Base-by-base conservation (phyloP, 64 coral and sea anemone genomes). In the Stichodactyla helianthus region DNA sequence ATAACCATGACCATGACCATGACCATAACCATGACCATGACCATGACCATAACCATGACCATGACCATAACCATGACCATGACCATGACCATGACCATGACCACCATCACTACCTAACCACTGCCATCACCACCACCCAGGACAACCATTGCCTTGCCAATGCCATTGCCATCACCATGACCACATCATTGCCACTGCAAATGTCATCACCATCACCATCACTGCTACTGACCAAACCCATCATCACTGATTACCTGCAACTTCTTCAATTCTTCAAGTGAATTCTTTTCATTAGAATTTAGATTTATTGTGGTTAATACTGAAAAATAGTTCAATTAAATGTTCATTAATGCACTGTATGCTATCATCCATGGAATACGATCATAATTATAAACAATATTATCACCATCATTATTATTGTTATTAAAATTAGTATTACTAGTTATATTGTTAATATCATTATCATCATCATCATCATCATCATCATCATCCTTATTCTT, bases 221-320 rank as follows among this genome's bases (percentile, higher is more conserved):
- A 27, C 2, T 74, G 25, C 12, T 25, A 58, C 14, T 58, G 55
- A 44, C 14, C 55, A 15, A 58, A 2, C 8, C 14, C 14, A 15
- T 58, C 4, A 74, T 28, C 68, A 31, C 8, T 11, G 12, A 52
- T 17, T 89, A 98, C 95, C 89, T 98, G 95, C 7, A 98, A 71
- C 70, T 94, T 6, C 62, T 88, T 92, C n/a, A 98, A 76, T 13
- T 64, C 60, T 55, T 82, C 83, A 50, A 98, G 90, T 53, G 85
- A 63, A 68, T 7, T 5, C 14, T 71, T 86, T 54, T 83, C 89
- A 87, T 94, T 88, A 1, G 6, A 87, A 65, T 98, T 90, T 51
- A 98, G 92, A 65, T 98, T 98, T 57, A 94, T 87, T 83, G 95
- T 98, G 65, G 79, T 89, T 23, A 98, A 84, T 65, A 94, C 95